phyloP scores from a whole-genome alignment of 2,888 invertebrate genomes.

The Ecdyonurus torrentis region DNA sequence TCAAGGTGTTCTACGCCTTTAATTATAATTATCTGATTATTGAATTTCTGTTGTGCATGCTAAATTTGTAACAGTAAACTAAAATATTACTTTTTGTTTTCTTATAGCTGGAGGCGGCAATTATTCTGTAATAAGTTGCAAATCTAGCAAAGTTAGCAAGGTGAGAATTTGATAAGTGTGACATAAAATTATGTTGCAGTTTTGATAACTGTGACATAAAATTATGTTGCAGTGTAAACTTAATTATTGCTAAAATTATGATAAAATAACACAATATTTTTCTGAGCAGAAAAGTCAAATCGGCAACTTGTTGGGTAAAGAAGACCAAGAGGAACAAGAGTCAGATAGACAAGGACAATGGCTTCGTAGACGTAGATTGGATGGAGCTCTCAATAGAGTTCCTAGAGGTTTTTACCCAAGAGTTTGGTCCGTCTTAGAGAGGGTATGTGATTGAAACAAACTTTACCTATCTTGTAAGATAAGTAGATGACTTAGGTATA shows the following conservation, averaged over 20 bases:
- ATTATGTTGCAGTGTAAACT: not conserved
- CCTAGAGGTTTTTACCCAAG: constrained; percentile 92
- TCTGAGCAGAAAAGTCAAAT: constrained; percentile 33
- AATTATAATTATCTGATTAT: not conserved
- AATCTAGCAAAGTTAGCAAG: constrained; percentile 73
- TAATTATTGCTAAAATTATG: not conserved
- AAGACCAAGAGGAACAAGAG: constrained; percentile 18
- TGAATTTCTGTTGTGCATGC: no score
- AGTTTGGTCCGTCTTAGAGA: constrained; percentile 82
- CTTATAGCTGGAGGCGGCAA: constrained; percentile 64
- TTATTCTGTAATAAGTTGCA: constrained; percentile 75
- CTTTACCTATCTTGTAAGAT: no score
- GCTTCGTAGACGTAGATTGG: constrained; percentile 81
- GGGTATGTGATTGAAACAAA: no score
- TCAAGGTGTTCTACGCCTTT: no score
- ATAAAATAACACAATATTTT: constrained; percentile 3
- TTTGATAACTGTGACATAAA: not conserved
- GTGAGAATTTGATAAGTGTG: constrained; percentile 34
- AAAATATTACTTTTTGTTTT: constrained; percentile 11
- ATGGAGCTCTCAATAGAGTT: constrained; percentile 93
- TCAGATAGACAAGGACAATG: constrained; percentile 81
- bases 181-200: not conserved
- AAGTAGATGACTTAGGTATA: no score
- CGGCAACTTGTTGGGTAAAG: constrained; percentile 29
- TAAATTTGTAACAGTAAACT: no score